phyloP scores from a whole-genome alignment of 1,140 invertebrate genomes.

The Brachystomella parvula region DNA sequence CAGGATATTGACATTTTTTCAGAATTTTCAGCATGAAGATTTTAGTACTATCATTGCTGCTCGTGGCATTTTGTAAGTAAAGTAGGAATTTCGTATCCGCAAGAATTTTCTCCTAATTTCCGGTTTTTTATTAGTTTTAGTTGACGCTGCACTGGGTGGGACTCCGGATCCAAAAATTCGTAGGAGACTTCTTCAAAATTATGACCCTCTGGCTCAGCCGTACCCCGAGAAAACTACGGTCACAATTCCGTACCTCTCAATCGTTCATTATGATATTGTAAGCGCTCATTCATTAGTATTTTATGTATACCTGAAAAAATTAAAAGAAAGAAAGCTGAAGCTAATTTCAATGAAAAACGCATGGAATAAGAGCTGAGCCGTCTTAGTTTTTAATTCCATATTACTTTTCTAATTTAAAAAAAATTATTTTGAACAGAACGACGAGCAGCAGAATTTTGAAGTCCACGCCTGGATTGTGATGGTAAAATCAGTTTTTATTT shows the following conservation, averaged over 20 bases:
- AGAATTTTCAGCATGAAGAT: too few relatives aligned
- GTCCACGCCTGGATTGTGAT: conserved; percentile 30
- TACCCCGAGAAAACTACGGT: conserved; percentile 24
- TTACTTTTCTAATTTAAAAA: neutral
- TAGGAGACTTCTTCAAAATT: conserved; percentile 22
- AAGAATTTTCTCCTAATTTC: too few relatives aligned
- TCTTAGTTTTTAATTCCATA: neutral
- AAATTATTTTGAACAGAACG: conserved; percentile 19
- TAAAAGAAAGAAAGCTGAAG: neutral
- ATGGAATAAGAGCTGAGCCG: neutral
- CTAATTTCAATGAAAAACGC: neutral
- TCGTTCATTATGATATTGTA: conserved; percentile 32
- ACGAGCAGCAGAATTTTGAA: conserved; percentile 31
- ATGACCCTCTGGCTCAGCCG: conserved; percentile 29
- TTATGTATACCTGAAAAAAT: neutral
- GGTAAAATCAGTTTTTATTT: conserved; percentile 18
- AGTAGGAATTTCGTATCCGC: too few relatives aligned
- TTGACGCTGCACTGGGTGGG: neutral
- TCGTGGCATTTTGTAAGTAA: too few relatives aligned
- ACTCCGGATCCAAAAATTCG: conserved; percentile 31
- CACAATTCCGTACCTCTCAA: conserved; percentile 16
- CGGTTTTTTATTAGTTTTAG: too few relatives aligned
- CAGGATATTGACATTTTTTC: too few relatives aligned
- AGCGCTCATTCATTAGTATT: conserved; percentile 4
- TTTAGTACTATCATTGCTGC: too few relatives aligned